Base-by-base conservation (phyloP, 2,888 invertebrate genomes). In the Apodemia hepburni region DNA sequence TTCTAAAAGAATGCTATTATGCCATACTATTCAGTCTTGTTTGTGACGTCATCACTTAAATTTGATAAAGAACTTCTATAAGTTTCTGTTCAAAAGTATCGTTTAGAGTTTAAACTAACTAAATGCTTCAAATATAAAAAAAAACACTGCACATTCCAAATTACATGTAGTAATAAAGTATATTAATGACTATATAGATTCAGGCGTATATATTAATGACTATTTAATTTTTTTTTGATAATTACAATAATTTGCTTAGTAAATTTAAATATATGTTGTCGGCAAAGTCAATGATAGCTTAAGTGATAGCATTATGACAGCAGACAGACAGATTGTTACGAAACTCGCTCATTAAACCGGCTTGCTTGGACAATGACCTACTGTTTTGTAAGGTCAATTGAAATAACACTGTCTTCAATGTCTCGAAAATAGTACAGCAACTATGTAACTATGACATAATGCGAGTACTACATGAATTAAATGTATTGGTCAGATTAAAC, bases 341-440 rank as follows among this genome's bases (percentile, higher is more conserved):
- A 54, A 54, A 54, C 27, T 54, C 54, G 54, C 27, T 54, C 15
- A 54, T 54, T 27, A 54, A 54, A 54, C 54, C 27, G 54, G 54
- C 54, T 54, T 22, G 27, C 22, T 22, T 54, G 54, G 54, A 27
- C 54, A 54, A 54, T 54, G 54, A 54, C 54, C 54, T 27, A 54
- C 54, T 54, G 54, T 27, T 54, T 27, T 54, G 5, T 27, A 27
- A 54, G 54, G 54, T 27, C 54, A 54, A 54, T 54, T 54, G 54
- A 54, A 54, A 54, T 54, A 54, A 54, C 54, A 54, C 5, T 22
- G 18, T 54, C 54, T 54, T 27, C 51, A 51, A 71, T 64, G 64
- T 57, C 62, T 61, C 62, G 65, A 47, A 59, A 35, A 59, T 61
- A 60, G 59, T 45, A 45, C 38, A 12, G 42, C n/a, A 45, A 45